A percentile compares a stretch with the other conserved stretches of the same genome.
These are phyloP conservation scores for Plectropomus leopardus DNA, from an alignment of 2,113 vertebrate genomes.

Conservation along the genomic window DNA sequence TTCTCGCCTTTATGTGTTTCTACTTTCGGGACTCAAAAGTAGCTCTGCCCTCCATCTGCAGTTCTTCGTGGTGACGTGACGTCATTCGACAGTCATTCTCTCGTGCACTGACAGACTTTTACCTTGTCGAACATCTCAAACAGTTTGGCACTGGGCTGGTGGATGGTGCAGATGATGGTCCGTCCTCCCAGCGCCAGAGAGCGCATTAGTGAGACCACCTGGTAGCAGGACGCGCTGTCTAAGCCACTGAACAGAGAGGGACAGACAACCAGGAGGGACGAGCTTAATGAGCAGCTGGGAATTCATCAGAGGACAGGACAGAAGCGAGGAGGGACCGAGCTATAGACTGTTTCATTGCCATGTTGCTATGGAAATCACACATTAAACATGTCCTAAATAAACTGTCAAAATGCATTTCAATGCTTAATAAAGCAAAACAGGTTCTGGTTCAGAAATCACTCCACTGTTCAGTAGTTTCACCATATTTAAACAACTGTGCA, in stretches of 20 bases:
- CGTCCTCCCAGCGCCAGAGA: conserved; percentile 95
- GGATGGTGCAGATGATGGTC: conserved; percentile 98
- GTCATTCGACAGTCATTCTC: background rate
- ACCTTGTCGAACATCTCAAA: conserved; percentile 99
- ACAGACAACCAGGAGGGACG: background rate
- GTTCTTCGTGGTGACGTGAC: too few species aligned
- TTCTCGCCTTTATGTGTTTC: too few species aligned
- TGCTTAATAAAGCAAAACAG: too few species aligned
- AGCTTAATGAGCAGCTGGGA: background rate
- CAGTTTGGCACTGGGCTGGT: conserved; percentile 98
- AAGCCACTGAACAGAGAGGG: conserved; percentile 88
- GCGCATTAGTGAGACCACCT: conserved; percentile 96
- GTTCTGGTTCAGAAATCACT: too few species aligned
- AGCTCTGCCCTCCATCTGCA: too few species aligned
- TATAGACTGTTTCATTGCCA: too few species aligned
- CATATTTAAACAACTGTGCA: too few species aligned
- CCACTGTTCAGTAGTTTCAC: too few species aligned
- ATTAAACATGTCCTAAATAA: too few species aligned
- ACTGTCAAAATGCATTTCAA: too few species aligned
- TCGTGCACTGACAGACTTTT: background rate
- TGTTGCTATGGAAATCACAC: too few species aligned
- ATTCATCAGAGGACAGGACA: background rate
- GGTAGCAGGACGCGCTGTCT: conserved; percentile 96
- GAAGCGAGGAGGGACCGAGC: background rate
- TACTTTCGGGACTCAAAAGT: too few species aligned